Percentiles rank a stretch among this genome's conserved stretches.
These are phyloP conservation scores for Tenthredo scrophulariae DNA, from an alignment of 2,888 invertebrate species.

Conservation along the genomic window DNA sequence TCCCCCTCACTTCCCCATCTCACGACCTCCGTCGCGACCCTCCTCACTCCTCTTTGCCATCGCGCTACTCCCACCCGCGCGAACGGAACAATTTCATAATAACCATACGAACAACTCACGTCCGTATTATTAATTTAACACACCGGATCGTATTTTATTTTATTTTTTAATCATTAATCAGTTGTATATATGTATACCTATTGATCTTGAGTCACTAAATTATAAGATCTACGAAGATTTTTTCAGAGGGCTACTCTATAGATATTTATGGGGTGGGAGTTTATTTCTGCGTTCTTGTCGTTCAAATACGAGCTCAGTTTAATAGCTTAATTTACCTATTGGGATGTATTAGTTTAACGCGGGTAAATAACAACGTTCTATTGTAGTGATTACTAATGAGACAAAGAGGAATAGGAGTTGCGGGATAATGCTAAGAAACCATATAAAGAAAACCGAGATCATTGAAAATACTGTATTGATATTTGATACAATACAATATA, in stretches of 20 bases:
- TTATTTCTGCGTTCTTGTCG: neutral
- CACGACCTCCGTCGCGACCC: slow-evolving; percentile 26
- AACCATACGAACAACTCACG: slow-evolving; percentile 66
- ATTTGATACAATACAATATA: neutral
- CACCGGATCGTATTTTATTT: slow-evolving; percentile 33
- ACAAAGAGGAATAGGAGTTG: neutral
- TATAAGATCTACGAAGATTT: neutral
- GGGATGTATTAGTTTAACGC: neutral
- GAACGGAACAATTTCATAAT: slow-evolving; percentile 67
- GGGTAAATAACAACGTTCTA: neutral
- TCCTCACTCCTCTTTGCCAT: slow-evolving; percentile 46
- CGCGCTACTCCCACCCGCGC: slow-evolving; percentile 52
- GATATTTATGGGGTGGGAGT: neutral
- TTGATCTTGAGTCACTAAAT: neutral
- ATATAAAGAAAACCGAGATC: neutral
- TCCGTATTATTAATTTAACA: slow-evolving; percentile 48
- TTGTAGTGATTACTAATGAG: neutral
- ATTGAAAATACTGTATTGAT: neutral
- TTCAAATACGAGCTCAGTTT: neutral
- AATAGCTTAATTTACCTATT: neutral
- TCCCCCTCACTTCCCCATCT: slow-evolving; percentile 54
- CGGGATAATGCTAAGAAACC: neutral
- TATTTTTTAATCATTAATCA: slow-evolving; percentile 1
- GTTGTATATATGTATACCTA: neutral
- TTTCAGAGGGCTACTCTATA: neutral